Base-by-base conservation (phyloP, 2,888 invertebrate species). In the Ochropleura plecta region DNA sequence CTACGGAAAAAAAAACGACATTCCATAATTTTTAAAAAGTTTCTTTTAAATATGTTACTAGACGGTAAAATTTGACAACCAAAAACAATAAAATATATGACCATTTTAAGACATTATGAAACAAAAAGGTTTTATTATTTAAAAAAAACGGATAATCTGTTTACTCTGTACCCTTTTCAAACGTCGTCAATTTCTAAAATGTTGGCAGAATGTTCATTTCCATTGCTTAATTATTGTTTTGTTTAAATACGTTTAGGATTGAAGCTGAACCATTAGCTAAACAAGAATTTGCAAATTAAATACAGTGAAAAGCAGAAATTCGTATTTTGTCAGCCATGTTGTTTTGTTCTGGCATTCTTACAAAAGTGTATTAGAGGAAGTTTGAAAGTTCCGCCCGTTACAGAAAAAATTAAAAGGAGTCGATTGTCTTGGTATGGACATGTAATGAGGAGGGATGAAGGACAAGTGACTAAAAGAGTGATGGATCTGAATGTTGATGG, bases 151-250 rank as follows among this genome's bases (percentile, higher is more conserved):
- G 10, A 6, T 65, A 5, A 57, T 73, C 64, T 49, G 30, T 55
- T 30, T 8, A 8, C 20, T 49, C 14, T 3, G 7, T 4, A 20
- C 70, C 76, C 55, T 76, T 62, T 42, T 70, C 48, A 76, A 76
- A 76, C 48, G 75, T 20, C 3, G 40, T 57, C 44, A 51, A 59
- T 49, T 70, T 40, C 49, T 62, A 14, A 20, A 63, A 63, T 57
- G 70, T 44, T 55, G 48, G 12, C 55, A 51, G 30, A 63, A 20
- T 20, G 40, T 20, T 20, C 3, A 12, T n/a, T 44, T 12, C 30
- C 55, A 70, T 70, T 18, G 49, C 70, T 76, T 76, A 44, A 76
- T 70, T 76, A 16, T 51, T 51, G 49, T 76, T 76, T 55, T 44
- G 49, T 74, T 49, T 12, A 51, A 74, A 60, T 20, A 46, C 68